phyloP scores from a whole-genome alignment of 1,140 invertebrate genomes.

The Heliconius melpomene region DNA sequence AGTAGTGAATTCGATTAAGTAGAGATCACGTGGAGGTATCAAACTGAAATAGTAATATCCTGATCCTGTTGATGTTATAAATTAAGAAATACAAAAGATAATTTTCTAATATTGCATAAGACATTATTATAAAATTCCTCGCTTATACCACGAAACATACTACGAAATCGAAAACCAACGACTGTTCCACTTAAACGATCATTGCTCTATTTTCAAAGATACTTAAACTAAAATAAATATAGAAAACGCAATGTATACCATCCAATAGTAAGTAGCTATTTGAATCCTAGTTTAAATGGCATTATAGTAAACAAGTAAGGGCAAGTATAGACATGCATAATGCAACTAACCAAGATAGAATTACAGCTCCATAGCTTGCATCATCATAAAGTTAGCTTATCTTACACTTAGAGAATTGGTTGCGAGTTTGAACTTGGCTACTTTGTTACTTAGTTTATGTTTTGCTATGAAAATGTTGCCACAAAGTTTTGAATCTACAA shows the following conservation, averaged over 20 bases:
- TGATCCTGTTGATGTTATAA: too few relatives aligned
- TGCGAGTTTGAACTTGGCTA: conserved; percentile 17
- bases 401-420: conserved; percentile 51
- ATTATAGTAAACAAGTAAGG: conserved; percentile 19
- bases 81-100: too few relatives aligned
- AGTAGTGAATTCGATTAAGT: too few relatives aligned
- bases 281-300: background rate
- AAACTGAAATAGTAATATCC: too few relatives aligned
- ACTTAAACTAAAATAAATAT: background rate
- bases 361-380: conserved; percentile 48
- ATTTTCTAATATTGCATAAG: too few relatives aligned
- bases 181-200: too few relatives aligned
- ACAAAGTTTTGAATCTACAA: too few relatives aligned
- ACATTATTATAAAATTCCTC: too few relatives aligned
- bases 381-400: conserved; percentile 62
- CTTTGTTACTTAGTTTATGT: background rate
- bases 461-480: background rate
- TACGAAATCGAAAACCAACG: too few relatives aligned
- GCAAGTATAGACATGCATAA: conserved; percentile 54
- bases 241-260: background rate
- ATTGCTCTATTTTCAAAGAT: too few relatives aligned
- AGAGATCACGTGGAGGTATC: too few relatives aligned
- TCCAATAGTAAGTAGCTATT: background rate
- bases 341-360: conserved; percentile 63
- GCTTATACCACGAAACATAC: too few relatives aligned